Conservation (phyloP, 2,888 invertebrate species). For the Hecatera dysodea region DNA sequence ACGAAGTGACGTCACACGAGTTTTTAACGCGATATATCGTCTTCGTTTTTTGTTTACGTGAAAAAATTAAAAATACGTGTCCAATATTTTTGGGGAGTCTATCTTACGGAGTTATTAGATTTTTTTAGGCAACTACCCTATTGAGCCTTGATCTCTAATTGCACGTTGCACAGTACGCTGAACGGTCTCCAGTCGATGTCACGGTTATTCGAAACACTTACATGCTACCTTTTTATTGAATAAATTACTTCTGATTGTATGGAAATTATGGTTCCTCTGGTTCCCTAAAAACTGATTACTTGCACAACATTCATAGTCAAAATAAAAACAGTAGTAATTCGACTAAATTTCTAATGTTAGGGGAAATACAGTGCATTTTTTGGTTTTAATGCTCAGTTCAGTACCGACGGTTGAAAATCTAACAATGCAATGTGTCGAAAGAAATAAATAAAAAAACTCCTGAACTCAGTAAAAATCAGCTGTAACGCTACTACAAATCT, state of each 20-base stretch:
- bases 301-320: constrained; percentile 4
- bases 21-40: too few relatives aligned
- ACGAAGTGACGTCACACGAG: too few relatives aligned
- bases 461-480: background rate
- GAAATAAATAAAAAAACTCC: background rate
- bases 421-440: background rate
- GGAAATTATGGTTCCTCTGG: constrained; percentile 22
- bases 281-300: constrained; percentile 2
- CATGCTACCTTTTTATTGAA: constrained; percentile 47
- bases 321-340: background rate
- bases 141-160: background rate
- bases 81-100: too few relatives aligned
- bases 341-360: background rate
- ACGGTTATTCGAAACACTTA: constrained; percentile 25
- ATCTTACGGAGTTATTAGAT: too few relatives aligned
- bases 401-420: background rate
- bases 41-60: too few relatives aligned
- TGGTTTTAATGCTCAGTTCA: background rate
- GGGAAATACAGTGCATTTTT: background rate
- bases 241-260: constrained; percentile 21
- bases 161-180: constrained; percentile 30
- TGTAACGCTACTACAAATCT: background rate
- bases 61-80: too few relatives aligned
- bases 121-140: too few relatives aligned
- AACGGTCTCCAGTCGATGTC: constrained; percentile 4